A percentile compares a stretch with the other conserved stretches of the same genome.
Conservation (phyloP, 2,797 vertebrate species). For the Nothura maculosa region DNA sequence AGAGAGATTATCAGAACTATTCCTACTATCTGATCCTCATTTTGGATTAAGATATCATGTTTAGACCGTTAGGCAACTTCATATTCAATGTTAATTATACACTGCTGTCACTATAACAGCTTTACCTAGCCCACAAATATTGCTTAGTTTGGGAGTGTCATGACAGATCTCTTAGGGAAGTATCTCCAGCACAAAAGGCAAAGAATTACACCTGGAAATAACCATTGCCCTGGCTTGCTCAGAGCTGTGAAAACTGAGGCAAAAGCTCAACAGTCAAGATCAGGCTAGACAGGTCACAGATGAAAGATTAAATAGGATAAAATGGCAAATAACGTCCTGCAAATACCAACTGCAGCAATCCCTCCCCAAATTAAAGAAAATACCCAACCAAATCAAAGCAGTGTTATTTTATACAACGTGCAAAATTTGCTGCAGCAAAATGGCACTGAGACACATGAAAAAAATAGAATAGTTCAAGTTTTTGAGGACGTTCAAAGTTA, state of each 20-base stretch:
- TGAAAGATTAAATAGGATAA: background rate
- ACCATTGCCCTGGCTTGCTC: background rate
- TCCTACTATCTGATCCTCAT: background rate
- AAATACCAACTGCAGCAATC: background rate
- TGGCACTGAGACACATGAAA: background rate
- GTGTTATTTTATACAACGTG: background rate
- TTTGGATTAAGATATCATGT: background rate
- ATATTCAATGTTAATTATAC: background rate
- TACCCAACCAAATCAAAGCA: background rate
- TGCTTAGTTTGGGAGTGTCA: background rate
- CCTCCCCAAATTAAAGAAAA: background rate
- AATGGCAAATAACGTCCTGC: background rate
- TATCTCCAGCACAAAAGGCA: background rate
- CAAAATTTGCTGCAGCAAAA: background rate
- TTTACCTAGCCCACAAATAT: background rate
- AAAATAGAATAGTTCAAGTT: background rate
- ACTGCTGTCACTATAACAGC: background rate
- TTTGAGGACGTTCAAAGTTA: background rate
- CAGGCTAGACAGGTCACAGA: background rate
- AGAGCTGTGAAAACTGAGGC: slow-evolving; percentile 7
- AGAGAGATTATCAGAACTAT: background rate
- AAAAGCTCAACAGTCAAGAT: background rate
- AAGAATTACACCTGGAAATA: background rate
- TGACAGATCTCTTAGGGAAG: background rate
- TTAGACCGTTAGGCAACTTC: background rate